Evolutionary conservation across 1,140 invertebrate species (phyloP).

Genomic region (Phymorhynchus buccinoides): DNA sequence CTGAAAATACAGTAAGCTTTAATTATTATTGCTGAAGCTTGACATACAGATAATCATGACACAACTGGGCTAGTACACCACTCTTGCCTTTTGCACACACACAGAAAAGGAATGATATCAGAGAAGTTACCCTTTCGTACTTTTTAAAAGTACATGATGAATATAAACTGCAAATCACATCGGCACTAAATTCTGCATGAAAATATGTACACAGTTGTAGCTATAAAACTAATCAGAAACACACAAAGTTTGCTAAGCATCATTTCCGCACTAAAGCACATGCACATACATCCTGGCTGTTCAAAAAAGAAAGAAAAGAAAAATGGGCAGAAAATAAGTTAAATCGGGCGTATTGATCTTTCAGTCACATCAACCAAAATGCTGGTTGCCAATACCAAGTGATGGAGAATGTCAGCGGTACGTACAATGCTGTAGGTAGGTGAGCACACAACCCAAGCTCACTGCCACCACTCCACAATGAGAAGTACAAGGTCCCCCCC

Average conservation of each 20-base stretch:
- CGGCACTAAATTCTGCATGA: neutral
- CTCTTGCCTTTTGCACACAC: neutral
- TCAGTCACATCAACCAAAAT: neutral
- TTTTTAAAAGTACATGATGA: neutral
- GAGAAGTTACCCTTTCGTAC: slow-evolving; percentile 11
- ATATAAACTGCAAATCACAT: neutral
- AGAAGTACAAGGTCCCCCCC: too few relatives aligned
- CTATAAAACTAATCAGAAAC: neutral
- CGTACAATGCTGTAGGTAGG: neutral
- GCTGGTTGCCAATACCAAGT: neutral
- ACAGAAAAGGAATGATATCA: slow-evolving; percentile 32
- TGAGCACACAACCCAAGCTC: neutral
- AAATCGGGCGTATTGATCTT: neutral
- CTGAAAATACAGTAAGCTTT: neutral
- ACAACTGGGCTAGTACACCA: neutral
- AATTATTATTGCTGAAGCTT: neutral
- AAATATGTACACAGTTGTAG: neutral
- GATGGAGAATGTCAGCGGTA: neutral
- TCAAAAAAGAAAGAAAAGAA: neutral
- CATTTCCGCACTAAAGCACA: too few relatives aligned
- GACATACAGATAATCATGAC: neutral
- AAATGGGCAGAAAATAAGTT: slow-evolving; percentile 13
- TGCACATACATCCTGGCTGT: neutral
- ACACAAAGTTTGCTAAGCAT: neutral
- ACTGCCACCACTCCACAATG: neutral